These are phyloP conservation scores for Drosophila ficusphila DNA, from an alignment of 1,140 invertebrate genomes.

Conservation along the genomic window DNA sequence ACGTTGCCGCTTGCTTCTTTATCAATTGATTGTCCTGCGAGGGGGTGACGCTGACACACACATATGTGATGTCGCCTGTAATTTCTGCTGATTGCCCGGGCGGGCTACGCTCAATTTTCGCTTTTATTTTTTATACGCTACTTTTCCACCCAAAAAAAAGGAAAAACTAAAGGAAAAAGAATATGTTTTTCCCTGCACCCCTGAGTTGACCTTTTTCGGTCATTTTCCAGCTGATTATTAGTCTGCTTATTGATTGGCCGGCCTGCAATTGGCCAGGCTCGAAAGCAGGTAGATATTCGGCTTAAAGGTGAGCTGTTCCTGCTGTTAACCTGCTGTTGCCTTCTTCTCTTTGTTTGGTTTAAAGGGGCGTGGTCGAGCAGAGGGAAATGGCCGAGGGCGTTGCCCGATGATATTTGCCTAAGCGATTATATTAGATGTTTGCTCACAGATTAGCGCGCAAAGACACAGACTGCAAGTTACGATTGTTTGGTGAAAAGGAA, in stretches of 20 bases:
- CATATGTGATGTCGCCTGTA: slow-evolving; percentile 29
- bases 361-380: slow-evolving; percentile 10
- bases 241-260: slow-evolving; percentile 75
- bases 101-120: slow-evolving; percentile 42
- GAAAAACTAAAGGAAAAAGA: too few species aligned
- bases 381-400: slow-evolving; percentile 36
- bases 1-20: slow-evolving; percentile 41
- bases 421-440: slow-evolving; percentile 72
- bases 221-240: slow-evolving; percentile 44
- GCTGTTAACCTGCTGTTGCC: slow-evolving; percentile 58
- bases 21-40: slow-evolving; percentile 75
- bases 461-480: slow-evolving; percentile 5
- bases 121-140: slow-evolving; percentile 24
- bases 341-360: too few species aligned
- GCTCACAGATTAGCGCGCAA: slow-evolving; percentile 29
- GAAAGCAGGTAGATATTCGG: background rate
- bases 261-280: slow-evolving; percentile 63
- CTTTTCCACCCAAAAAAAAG: slow-evolving; percentile 29
- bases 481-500: slow-evolving; percentile 10
- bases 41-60: slow-evolving; percentile 62
- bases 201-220: slow-evolving; percentile 15
- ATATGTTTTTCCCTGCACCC: slow-evolving; percentile 48
- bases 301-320: background rate
- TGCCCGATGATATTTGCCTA: slow-evolving; percentile 64
- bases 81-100: slow-evolving; percentile 75